Evolutionary conservation across 1,140 invertebrate genomes (phyloP).

Genomic region (Magallana angulata): DNA sequence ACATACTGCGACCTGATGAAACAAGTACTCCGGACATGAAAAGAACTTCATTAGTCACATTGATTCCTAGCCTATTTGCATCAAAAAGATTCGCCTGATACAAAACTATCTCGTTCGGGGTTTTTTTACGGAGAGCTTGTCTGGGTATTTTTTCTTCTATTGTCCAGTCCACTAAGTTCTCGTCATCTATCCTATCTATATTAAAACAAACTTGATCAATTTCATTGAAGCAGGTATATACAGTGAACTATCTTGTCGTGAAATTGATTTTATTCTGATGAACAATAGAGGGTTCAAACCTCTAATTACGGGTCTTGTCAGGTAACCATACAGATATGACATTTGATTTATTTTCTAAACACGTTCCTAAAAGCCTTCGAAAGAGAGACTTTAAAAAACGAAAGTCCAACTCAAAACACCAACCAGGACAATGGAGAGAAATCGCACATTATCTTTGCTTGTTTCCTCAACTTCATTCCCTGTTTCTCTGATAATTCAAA

Average conservation of each 20-base stretch:
- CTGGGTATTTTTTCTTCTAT: slow-evolving; percentile 20
- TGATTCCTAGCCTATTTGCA: slow-evolving; percentile 33
- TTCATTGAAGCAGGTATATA: slow-evolving; percentile 3
- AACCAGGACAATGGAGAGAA: neutral
- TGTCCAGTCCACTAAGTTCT: slow-evolving; percentile 21
- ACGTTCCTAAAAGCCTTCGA: neutral
- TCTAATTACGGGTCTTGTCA: slow-evolving; percentile 4
- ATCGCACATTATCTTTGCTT: neutral
- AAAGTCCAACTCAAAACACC: neutral
- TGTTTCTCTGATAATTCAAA: neutral
- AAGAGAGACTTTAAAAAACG: neutral
- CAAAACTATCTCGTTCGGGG: slow-evolving; percentile 6
- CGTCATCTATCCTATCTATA: slow-evolving; percentile 10
- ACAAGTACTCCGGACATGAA: slow-evolving; percentile 30
- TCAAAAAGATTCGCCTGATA: slow-evolving; percentile 27
- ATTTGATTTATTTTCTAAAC: slow-evolving; percentile 17
- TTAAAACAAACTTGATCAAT: slow-evolving; percentile 11
- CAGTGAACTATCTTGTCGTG: slow-evolving; percentile 8
- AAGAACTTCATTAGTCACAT: slow-evolving; percentile 34
- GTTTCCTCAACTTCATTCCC: neutral
- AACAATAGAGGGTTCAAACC: neutral
- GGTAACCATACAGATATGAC: slow-evolving; percentile 21
- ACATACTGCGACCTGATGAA: slow-evolving; percentile 23
- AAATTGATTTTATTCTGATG: slow-evolving; percentile 21
- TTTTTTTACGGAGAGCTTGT: neutral